These are phyloP conservation scores for Sminthurinus aureus DNA, from an alignment of 2,888 invertebrate genomes.

Conservation along the genomic window DNA sequence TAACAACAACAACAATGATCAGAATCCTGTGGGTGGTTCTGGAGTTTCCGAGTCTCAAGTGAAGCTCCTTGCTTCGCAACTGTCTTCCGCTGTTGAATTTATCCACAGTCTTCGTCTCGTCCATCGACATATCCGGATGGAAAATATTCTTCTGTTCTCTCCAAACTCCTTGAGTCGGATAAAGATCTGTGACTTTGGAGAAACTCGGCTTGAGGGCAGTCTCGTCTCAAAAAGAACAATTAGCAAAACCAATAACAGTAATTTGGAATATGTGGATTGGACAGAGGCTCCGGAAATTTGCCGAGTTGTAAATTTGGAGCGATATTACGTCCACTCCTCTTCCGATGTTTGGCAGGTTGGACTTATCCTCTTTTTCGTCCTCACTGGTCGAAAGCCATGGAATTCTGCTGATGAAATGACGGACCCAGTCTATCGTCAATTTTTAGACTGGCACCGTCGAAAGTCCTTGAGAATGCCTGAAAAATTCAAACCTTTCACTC, in stretches of 20 bases:
- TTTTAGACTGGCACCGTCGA: conserved; percentile 72
- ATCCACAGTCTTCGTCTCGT: conserved; percentile 80
- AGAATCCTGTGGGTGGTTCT: conserved; percentile 62
- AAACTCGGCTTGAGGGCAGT: conserved; percentile 70
- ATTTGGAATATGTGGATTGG: background rate
- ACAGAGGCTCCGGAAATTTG: conserved; percentile 61
- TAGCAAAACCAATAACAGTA: conserved; percentile 69
- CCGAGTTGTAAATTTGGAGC: conserved; percentile 70
- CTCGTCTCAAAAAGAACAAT: conserved; percentile 68
- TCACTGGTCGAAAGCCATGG: conserved; percentile 73
- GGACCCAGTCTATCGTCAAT: conserved; percentile 73
- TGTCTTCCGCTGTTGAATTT: conserved; percentile 78
- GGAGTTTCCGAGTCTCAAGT: conserved; percentile 77
- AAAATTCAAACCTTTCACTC: conserved; percentile 71
- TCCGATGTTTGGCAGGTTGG: conserved; percentile 83
- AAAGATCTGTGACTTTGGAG: conserved; percentile 77
- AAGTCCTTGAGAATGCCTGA: conserved; percentile 71
- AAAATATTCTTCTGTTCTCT: conserved; percentile 77
- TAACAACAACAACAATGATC: too few species aligned
- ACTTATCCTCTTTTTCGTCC: conserved; percentile 72
- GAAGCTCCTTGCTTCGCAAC: conserved; percentile 86
- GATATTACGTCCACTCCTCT: conserved; percentile 72
- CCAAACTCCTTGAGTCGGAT: conserved; percentile 71
- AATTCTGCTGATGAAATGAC: conserved; percentile 72
- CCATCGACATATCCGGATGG: conserved; percentile 77